Evolutionary conservation across 2,113 vertebrate species (phyloP), one percentile per base, ranked within the genome.

Genomic region (Scartelaos histophorus): DNA sequence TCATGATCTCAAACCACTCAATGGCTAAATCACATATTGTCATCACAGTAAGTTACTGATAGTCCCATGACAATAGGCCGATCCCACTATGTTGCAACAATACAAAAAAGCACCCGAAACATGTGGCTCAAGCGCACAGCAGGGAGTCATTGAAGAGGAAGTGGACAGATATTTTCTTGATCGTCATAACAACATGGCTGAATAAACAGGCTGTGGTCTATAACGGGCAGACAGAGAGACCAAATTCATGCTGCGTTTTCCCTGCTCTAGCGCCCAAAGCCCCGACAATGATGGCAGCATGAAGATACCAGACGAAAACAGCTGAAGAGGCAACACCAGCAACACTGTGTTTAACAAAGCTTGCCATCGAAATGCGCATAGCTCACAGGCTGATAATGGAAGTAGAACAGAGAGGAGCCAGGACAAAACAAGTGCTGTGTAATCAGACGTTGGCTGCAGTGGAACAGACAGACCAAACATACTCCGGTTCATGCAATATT

Each of bases 391-490:
- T 79, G 81, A 87, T 85, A 85, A 87, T 71, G 46, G 76, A 65
- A 29, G 22, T 67, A 64, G 78, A 75, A 80, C 78, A 74, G 78
- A 74, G 69, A 3, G 57, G 76, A 87, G 74, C 3, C 46, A 56
- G 66, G 79, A 90, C 86, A 87, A 91, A 87, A 85, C 86, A 89
- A 89, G 74, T 86, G 87, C 87, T 83, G 86, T 76, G 84, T 88
- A 85, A 86, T 89, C 88, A 90, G 80, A 77, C 76, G 82, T 80
- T 67, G 78, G 81, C 83, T 82, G 85, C 57, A 58, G 72, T 22
- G 66, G 56, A 83, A 74, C 12, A 17, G 61, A 76, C 45, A 58
- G 29, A 7, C n/a, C 71, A 81, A 49, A 80, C 61, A 66, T 21
- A 35, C 38, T 43, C 29, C 15, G 5, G 21, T 45, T 54, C 47